Evolutionary conservation across 2,113 vertebrate genomes (phyloP), one percentile per base, ranked within the genome.

Genomic region (Ophiodon elongatus): DNA sequence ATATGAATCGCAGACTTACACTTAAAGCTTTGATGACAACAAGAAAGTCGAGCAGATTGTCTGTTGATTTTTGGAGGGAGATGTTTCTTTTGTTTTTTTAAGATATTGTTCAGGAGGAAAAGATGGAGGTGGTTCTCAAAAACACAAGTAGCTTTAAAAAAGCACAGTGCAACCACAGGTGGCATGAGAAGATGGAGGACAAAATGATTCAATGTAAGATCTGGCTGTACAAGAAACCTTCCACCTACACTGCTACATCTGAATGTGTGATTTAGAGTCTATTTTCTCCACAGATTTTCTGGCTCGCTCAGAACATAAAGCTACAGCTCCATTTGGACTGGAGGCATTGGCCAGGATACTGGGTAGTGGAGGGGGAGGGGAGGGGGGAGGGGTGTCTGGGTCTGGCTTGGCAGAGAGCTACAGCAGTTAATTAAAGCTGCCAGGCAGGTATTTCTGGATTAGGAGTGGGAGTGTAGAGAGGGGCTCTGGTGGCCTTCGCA

Each of bases 391-490:
- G 29, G 59, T 4, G 73, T 77, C 76, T 69, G 70, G 47, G 63
- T 75, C 76, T 87, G 69, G 50, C 65, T 79, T 80, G 76, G 87
- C 77, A 80, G 82, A 79, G 73, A 56, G 77, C 76, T 68, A 1
- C 19, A 81, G 84, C 65, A 73, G 78, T 88, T 92, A 85, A 91
- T 91, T 88, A 89, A 89, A 88, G 79, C 66, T 78, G 70, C 65
- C 50, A 27, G 47, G 75, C 89, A 89, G 91, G 91, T 93, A 92
- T 94, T 93, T 92, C 73, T 67, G 86, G 90, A 83, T 81, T 37
- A 64, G 56, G 69, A 83, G 91, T 90, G 84, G 87, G 88, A 50
- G 77, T 84, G 64, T 45, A 21, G 29, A 83, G 35, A 71, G 63
- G 79, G 50, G 29, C 79, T 63, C 78, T 60, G 71, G 27, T 74